Base-by-base conservation (phyloP, 2,888 invertebrate genomes). In the Harpagoxenus sublaevis region DNA sequence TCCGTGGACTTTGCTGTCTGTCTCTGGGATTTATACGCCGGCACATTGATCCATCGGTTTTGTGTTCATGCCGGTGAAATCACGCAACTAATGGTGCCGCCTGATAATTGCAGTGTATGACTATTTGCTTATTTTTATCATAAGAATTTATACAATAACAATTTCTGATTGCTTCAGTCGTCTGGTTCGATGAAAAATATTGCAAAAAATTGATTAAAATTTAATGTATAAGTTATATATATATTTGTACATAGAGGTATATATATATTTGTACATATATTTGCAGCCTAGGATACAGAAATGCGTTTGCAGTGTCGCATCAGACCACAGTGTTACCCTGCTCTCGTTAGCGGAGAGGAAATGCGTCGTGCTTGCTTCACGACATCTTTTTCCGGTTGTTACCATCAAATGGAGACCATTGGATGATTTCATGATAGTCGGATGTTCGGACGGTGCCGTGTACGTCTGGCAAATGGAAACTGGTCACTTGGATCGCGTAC, bases 391-490 rank as follows among this genome's bases (percentile, higher is more conserved):
- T 95, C 99, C 99, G 0, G 98, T 99, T 39, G 97, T 98, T 39
- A 97, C 97, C 48, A 99, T 99, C 90, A 99, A 99, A 94, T 99
- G 99, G 99, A 96, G 99, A 63, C 99, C 99, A 0, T 96, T 99
- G 2, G 99, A 99, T 94, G 99, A 99, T 95, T 99, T 99, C 94
- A 98, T 99, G 96, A 98, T 99, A 89, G 98, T 99, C 28, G 99
- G 98, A 0, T 99, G 99, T 95, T 98, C 98, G 9, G 99, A 99
- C 95, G 99, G 99, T 2, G 98, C 99, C 0, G 99, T 99, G 1
- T 99, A 99, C 95, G 99, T 99, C 0, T 99, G 99, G 99, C 99
- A 99, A 96, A 99, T 99, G 99, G 99, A 99, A 95, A 99, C 99
- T 2, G 99, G 99, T 0, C 99, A 99, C 94, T 95, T 99, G 92